Evolutionary conservation across 1,140 invertebrate species (phyloP).

Genomic region (Hyphantria cunea): DNA sequence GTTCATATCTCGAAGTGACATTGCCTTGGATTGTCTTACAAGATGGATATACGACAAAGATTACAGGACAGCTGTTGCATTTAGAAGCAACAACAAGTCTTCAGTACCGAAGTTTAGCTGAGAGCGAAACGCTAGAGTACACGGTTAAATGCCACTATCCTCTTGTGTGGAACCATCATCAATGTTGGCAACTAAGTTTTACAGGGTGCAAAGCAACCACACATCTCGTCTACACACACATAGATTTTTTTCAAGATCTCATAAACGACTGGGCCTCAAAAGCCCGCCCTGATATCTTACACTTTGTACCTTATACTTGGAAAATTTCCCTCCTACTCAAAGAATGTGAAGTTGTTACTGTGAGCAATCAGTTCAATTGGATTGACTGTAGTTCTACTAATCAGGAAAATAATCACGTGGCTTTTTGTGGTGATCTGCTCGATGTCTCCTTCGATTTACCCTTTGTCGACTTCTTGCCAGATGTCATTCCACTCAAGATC

Average conservation of each 20-base stretch:
- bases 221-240: conserved; percentile 96
- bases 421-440: conserved; percentile 95
- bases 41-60: conserved; percentile 94
- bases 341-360: conserved; percentile 97
- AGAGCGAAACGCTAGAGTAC: conserved; percentile 97
- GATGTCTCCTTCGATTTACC: conserved; percentile 96
- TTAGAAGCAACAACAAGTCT: conserved; percentile 97
- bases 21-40: conserved; percentile 95
- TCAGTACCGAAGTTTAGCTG: conserved; percentile 94
- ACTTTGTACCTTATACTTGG: conserved; percentile 99
- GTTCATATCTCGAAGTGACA: conserved; percentile 97
- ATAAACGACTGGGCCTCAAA: conserved; percentile 98
- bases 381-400: conserved; percentile 97
- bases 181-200: conserved; percentile 94
- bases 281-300: conserved; percentile 93
- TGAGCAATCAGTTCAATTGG: conserved; percentile 99
- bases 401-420: conserved; percentile 96
- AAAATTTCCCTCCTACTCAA: conserved; percentile 95
- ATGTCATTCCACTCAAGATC: conserved; percentile 93
- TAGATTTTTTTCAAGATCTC: conserved; percentile 97
- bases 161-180: conserved; percentile 96
- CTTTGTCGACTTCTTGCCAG: conserved; percentile 95
- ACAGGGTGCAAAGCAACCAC: conserved; percentile 97
- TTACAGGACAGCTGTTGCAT: conserved; percentile 95
- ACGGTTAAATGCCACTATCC: conserved; percentile 94